These are phyloP conservation scores for Lepilemur ruficaudatus DNA, from an alignment of 2,797 vertebrate species.

Conservation along the genomic window DNA sequence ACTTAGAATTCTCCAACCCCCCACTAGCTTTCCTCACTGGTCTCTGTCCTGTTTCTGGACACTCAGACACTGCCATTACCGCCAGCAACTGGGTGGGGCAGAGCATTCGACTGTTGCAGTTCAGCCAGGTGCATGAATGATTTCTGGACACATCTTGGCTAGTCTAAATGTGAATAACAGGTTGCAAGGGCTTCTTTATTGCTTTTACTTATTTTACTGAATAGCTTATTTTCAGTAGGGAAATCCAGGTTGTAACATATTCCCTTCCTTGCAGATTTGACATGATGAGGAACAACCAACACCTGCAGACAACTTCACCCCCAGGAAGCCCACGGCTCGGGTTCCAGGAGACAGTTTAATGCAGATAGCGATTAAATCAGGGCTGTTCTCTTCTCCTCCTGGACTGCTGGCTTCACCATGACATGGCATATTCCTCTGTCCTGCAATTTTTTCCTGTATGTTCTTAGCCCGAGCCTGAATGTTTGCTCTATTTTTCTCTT, in stretches of 20 bases:
- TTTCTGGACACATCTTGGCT: background rate
- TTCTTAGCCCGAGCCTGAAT: background rate
- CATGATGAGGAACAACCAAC: background rate
- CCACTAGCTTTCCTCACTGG: background rate
- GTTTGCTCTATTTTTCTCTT: background rate
- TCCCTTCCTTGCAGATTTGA: background rate
- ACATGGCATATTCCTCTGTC: background rate
- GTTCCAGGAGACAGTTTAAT: background rate
- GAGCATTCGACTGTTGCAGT: background rate
- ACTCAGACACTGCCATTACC: background rate
- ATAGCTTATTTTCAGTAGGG: background rate
- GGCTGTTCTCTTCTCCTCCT: background rate
- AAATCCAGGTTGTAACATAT: background rate
- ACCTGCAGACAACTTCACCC: background rate
- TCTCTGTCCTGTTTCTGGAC: background rate
- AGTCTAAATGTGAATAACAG: background rate
- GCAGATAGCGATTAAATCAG: background rate
- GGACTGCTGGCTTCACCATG: background rate
- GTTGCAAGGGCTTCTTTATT: background rate
- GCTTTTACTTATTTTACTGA: background rate
- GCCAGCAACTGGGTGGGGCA: background rate
- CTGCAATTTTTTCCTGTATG: background rate
- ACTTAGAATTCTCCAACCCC: background rate
- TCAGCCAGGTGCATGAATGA: background rate
- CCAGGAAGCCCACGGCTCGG: background rate